Percentiles rank a stretch among this genome's conserved stretches.
These are phyloP conservation scores for Trematocara caparti DNA, from an alignment of 2,797 vertebrate genomes.

Conservation along the genomic window DNA sequence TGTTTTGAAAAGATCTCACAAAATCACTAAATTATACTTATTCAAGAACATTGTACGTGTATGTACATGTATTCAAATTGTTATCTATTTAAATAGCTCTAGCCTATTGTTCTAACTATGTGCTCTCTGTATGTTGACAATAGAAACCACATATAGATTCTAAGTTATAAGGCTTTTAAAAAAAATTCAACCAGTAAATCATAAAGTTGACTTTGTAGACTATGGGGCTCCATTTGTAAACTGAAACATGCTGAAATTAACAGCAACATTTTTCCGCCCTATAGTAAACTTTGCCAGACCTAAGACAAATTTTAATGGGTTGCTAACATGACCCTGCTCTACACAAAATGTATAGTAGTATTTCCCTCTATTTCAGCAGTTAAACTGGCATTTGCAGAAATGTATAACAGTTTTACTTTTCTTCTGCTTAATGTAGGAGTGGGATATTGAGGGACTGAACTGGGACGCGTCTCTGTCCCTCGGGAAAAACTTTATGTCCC, in stretches of 20 bases:
- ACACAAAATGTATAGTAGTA: neutral
- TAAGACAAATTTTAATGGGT: neutral
- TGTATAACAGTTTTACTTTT: neutral
- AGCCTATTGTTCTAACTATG: neutral
- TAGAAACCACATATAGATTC: neutral
- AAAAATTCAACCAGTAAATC: neutral
- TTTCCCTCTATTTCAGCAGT: neutral
- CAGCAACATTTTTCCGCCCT: neutral
- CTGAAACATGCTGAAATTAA: neutral
- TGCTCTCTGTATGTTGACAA: neutral
- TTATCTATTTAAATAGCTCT: neutral
- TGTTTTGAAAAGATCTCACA: neutral
- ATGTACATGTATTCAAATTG: neutral
- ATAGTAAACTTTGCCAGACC: neutral
- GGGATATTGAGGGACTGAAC: constrained; percentile 49
- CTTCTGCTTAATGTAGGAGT: constrained; percentile 23
- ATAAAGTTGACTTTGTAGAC: neutral
- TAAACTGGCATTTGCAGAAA: neutral
- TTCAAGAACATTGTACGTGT: neutral
- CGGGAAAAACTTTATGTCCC: constrained; percentile 47
- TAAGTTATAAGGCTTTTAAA: neutral
- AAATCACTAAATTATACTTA: neutral
- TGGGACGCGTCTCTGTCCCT: constrained; percentile 55
- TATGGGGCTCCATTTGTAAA: neutral
- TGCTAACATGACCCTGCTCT: neutral